Evolutionary conservation across 2,113 vertebrate species (phyloP).

Genomic region (Rhinoptilus africanus): DNA sequence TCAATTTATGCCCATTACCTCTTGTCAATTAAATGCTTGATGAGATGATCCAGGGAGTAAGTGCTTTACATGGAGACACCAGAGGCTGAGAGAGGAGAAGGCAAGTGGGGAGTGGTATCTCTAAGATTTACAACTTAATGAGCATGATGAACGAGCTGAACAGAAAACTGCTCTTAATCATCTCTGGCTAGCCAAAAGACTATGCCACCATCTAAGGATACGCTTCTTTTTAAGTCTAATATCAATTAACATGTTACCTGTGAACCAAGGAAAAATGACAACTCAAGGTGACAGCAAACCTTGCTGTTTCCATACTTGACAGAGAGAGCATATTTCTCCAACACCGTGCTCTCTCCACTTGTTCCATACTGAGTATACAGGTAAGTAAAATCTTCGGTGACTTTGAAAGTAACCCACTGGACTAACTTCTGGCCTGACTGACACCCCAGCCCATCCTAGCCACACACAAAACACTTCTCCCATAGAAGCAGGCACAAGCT

Average conservation of each 20-base stretch:
- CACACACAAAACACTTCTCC: not conserved
- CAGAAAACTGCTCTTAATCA: not conserved
- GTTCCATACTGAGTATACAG: not conserved
- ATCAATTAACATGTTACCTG: not conserved
- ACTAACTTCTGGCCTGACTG: not conserved
- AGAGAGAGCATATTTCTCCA: not conserved
- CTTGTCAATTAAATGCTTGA: fast-evolving
- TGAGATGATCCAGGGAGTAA: not conserved
- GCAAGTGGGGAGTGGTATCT: not conserved
- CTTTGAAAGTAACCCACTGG: not conserved
- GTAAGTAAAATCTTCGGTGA: not conserved
- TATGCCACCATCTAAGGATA: not conserved
- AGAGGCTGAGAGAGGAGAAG: not conserved
- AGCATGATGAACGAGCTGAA: not conserved
- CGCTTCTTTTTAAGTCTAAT: not conserved
- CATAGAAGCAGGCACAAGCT: not conserved
- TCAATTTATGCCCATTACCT: not conserved
- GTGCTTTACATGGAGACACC: not conserved
- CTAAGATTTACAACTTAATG: not conserved
- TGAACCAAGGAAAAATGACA: not conserved
- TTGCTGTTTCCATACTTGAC: not conserved
- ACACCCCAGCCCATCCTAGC: not conserved
- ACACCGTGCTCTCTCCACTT: not conserved
- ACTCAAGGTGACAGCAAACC: not conserved
- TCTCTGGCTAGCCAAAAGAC: not conserved